Conservation (phyloP, 1,140 invertebrate genomes). For the Polyergus mexicanus region DNA sequence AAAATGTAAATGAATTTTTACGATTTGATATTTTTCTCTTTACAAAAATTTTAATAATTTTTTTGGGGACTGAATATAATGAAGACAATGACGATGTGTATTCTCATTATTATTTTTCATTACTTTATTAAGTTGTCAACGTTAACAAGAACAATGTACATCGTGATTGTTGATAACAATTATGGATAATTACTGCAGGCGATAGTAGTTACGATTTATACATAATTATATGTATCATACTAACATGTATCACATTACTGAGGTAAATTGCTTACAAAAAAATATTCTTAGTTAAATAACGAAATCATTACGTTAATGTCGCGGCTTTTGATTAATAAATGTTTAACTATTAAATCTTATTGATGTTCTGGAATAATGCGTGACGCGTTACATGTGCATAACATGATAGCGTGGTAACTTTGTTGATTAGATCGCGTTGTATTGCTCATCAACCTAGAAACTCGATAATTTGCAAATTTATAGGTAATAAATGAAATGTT, state of each 20-base stretch:
- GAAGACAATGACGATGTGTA: background rate
- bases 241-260: constrained; percentile 59
- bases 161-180: constrained; percentile 55
- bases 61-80: background rate
- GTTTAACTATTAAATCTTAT: background rate
- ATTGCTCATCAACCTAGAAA: background rate
- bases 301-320: background rate
- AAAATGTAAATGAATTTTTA: background rate
- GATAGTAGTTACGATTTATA: constrained; percentile 31
- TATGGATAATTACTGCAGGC: constrained; percentile 26
- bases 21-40: background rate
- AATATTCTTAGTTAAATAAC: constrained; percentile 7
- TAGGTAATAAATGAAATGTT: constrained; percentile 31
- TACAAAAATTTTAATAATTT: background rate
- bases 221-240: constrained; percentile 32
- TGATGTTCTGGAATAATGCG: background rate
- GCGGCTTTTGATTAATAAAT: background rate
- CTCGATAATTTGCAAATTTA: background rate
- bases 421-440: constrained; percentile 10
- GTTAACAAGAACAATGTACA: constrained; percentile 64
- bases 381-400: background rate
- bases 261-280: constrained; percentile 33
- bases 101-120: constrained; percentile 34
- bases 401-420: constrained; percentile 11
- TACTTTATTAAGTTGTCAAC: constrained; percentile 43